Conservation (phyloP, 1,140 invertebrate species). For the Papilio dardanus region DNA sequence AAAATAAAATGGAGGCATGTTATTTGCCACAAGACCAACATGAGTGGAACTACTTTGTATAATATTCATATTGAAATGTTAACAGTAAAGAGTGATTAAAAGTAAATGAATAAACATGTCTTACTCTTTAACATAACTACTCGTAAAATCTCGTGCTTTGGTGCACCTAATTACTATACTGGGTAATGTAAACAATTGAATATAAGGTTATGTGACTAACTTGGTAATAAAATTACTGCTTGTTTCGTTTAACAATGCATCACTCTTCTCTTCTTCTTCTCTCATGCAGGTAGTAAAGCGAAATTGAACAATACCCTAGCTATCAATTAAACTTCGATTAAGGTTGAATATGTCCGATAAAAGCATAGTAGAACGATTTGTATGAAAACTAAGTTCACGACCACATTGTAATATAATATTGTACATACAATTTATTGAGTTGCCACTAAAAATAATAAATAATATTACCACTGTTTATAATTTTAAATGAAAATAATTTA, state of each 20-base stretch:
- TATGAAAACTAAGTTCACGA: neutral
- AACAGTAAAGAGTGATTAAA: neutral
- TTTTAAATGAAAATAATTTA: neutral
- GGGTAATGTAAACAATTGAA: no score
- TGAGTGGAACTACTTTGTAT: conserved; percentile 4
- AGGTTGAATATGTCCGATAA: neutral
- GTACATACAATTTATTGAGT: neutral
- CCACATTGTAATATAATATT: neutral
- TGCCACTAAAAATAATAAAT: neutral
- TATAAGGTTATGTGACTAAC: no score
- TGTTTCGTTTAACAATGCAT: no score
- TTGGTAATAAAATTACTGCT: no score
- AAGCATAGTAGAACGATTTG: neutral
- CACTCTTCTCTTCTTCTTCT: no score
- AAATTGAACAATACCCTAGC: neutral
- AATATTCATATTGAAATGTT: neutral
- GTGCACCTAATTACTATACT: no score
- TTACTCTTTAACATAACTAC: no score
- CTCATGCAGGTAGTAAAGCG: neutral
- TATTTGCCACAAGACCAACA: neutral
- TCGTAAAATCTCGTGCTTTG: neutral
- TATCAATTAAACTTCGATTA: neutral
- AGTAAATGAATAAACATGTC: no score
- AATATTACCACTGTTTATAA: neutral
- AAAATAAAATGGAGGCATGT: conserved; percentile 27